A percentile compares a stretch with the other conserved stretches of the same genome.
Conservation (phyloP, 2,888 invertebrate species). For the Lasioglossum leucozonium region DNA sequence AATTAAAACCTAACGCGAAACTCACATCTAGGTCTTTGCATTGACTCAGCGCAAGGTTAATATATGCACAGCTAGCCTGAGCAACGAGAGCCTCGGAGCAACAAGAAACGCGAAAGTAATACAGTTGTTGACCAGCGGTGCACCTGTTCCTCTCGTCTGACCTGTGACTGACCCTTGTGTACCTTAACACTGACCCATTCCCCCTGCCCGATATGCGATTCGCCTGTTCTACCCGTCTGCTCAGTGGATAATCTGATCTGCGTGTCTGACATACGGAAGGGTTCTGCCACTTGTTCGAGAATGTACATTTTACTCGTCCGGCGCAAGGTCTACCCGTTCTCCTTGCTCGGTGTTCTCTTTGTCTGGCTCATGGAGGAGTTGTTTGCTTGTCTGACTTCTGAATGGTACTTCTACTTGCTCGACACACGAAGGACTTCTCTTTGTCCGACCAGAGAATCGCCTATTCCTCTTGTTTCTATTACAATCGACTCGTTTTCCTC, state of each 20-base stretch:
- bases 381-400: neutral
- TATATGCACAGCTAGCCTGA: neutral
- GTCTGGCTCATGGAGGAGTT: neutral
- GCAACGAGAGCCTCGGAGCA: neutral
- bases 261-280: neutral
- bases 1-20: neutral
- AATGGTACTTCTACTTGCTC: neutral
- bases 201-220: neutral
- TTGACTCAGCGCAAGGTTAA: neutral
- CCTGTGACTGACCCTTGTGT: neutral
- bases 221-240: neutral
- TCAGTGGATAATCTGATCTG: neutral
- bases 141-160: neutral
- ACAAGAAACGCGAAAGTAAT: rapidly evolving
- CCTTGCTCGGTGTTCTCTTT: neutral
- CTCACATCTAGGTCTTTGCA: neutral
- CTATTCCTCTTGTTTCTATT: neutral
- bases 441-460: neutral
- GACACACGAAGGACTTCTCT: neutral
- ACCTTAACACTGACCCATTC: neutral
- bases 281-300: neutral
- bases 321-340: neutral
- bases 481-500: neutral
- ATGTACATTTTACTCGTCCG: too few relatives aligned
- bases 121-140: neutral